These are phyloP conservation scores for Drosophila orosa DNA, from an alignment of 1,140 invertebrate species.

Conservation along the genomic window DNA sequence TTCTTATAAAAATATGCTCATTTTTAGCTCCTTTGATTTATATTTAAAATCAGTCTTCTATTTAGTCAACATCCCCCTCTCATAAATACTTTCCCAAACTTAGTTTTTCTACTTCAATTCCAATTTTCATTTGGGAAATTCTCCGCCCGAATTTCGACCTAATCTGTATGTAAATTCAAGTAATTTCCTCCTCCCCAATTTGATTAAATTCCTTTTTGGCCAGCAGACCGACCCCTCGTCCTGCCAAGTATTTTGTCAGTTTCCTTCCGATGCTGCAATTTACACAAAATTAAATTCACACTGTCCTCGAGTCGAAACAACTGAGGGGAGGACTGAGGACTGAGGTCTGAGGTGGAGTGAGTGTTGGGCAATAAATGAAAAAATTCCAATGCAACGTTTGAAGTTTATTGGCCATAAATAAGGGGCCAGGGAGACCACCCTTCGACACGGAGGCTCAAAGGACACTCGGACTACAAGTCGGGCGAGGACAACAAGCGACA, in stretches of 20 bases:
- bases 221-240: slow-evolving; percentile 6
- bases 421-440: slow-evolving; percentile 43
- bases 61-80: not conserved
- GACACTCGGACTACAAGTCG: slow-evolving; percentile 44
- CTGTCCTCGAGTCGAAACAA: slow-evolving; percentile 52
- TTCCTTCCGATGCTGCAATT: slow-evolving; percentile 63
- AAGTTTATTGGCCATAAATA: slow-evolving; percentile 84
- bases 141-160: slow-evolving; percentile 16
- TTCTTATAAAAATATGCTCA: too few relatives aligned
- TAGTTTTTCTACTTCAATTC: slow-evolving; percentile 3
- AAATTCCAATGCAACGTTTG: slow-evolving; percentile 80
- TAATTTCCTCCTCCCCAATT: slow-evolving; percentile 47
- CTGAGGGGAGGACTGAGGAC: not conserved
- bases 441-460: slow-evolving; percentile 25
- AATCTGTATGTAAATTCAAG: slow-evolving; percentile 58
- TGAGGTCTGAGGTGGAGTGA: not conserved
- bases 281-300: slow-evolving; percentile 82
- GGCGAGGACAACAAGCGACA: slow-evolving; percentile 54
- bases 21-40: not conserved
- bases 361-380: slow-evolving; percentile 70
- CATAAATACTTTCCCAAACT: not conserved
- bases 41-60: not conserved
- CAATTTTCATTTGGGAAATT: slow-evolving; percentile 30
- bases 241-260: slow-evolving; percentile 51
- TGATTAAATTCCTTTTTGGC: slow-evolving; percentile 53